Evolutionary conservation across 2,797 vertebrate genomes (phyloP).

Genomic region (Tenualosa thibaudeaui): DNA sequence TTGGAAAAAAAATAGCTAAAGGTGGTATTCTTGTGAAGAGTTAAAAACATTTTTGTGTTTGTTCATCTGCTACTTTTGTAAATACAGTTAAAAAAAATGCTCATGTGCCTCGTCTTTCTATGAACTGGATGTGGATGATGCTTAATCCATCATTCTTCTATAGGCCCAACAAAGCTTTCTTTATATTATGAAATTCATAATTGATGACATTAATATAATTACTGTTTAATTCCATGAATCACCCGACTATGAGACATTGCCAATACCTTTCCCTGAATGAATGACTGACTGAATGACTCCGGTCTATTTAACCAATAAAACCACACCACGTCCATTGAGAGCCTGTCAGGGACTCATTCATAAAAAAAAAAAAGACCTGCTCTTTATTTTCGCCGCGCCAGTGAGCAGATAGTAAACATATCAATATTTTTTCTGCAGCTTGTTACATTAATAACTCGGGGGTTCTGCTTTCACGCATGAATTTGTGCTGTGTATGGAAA

Average conservation of each 20-base stretch:
- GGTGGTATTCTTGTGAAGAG: conserved; percentile 13
- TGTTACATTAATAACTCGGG: conserved; percentile 34
- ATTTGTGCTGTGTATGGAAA: conserved; percentile 12
- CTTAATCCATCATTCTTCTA: not conserved
- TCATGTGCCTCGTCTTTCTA: not conserved
- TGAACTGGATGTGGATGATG: not conserved
- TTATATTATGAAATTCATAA: not conserved
- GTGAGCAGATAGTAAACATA: conserved; percentile 59
- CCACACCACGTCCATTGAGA: conserved; percentile 30
- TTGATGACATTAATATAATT: not conserved
- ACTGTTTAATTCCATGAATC: not conserved
- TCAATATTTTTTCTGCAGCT: conserved; percentile 51
- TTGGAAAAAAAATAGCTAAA: not conserved
- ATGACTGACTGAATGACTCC: not conserved
- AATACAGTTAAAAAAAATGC: conserved; percentile 71
- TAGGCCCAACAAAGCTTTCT: not conserved
- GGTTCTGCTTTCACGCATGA: not conserved
- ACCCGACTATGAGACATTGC: not conserved
- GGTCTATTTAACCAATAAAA: not conserved
- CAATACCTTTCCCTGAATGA: conserved; percentile 5
- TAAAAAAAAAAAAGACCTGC: conserved; percentile 51
- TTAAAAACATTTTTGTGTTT: conserved; percentile 21
- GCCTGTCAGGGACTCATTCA: conserved; percentile 53
- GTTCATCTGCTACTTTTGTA: conserved; percentile 67
- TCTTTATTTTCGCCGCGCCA: conserved; percentile 46